These are phyloP conservation scores for Onychorhynchus coronatus DNA, from an alignment of 2,113 vertebrate genomes.

Conservation along the genomic window DNA sequence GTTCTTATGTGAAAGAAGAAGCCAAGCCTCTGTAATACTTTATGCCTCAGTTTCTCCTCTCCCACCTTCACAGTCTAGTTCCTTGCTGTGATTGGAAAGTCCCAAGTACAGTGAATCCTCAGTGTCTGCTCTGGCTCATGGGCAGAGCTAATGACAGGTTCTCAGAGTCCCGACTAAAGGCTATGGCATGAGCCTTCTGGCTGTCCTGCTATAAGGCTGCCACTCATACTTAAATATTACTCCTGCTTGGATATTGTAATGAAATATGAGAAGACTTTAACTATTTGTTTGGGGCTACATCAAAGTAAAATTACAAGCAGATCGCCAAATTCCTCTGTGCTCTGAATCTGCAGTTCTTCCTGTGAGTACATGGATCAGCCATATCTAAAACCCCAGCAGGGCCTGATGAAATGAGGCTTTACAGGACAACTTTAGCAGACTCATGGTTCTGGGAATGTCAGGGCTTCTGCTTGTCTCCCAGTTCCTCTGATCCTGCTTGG, in stretches of 20 bases:
- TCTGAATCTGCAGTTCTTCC: background rate
- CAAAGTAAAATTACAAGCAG: background rate
- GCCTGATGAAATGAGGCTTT: background rate
- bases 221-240: background rate
- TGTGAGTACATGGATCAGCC: background rate
- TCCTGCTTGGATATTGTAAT: background rate
- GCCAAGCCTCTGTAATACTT: background rate
- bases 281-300: background rate
- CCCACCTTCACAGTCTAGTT: background rate
- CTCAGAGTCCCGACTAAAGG: background rate
- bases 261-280: background rate
- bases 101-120: background rate
- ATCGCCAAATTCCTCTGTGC: background rate
- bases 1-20: background rate
- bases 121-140: background rate
- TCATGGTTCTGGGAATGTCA: background rate
- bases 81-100: background rate
- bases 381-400: background rate
- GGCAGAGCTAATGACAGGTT: background rate
- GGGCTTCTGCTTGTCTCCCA: background rate
- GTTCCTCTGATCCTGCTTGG: background rate
- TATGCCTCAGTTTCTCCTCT: background rate
- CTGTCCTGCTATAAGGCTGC: background rate
- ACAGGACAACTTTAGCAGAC: background rate
- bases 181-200: background rate